These are phyloP conservation scores for Ips typographus DNA, from an alignment of 1,140 invertebrate species.

Conservation along the genomic window DNA sequence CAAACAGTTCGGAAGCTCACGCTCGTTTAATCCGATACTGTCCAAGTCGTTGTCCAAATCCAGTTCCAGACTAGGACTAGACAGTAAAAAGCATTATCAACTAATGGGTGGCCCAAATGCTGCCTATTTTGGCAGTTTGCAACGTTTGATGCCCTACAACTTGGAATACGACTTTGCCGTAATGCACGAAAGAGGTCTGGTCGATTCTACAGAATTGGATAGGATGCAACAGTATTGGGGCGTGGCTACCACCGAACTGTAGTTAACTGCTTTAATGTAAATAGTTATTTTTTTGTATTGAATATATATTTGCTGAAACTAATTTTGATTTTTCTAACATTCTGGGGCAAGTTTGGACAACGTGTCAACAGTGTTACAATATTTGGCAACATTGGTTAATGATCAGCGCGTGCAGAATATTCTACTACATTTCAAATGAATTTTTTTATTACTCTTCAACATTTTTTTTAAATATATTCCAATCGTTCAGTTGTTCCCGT, in stretches of 20 bases:
- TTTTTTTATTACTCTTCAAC: no score
- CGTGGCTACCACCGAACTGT: constrained; percentile 79
- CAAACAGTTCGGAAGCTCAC: constrained; percentile 75
- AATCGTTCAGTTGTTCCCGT: no score
- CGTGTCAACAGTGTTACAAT: no score
- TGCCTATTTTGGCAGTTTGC: constrained; percentile 81
- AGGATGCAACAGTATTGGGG: constrained; percentile 87
- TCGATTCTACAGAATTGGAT: constrained; percentile 75
- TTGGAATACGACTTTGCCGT: constrained; percentile 81
- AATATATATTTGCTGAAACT: background rate
- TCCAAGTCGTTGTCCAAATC: constrained; percentile 51
- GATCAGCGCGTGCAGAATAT: no score
- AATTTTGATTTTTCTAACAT: no score
- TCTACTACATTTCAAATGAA: no score
- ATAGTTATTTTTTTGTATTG: background rate
- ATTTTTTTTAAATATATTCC: no score
- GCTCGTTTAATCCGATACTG: constrained; percentile 65
- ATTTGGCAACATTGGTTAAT: no score
- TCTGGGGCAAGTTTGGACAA: no score
- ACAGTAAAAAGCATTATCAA: constrained; percentile 51
- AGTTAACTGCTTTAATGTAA: background rate
- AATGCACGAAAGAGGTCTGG: constrained; percentile 69
- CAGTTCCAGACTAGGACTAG: constrained; percentile 39
- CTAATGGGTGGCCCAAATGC: constrained; percentile 75
- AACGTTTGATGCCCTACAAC: constrained; percentile 80